Evolutionary conservation across 2,888 invertebrate genomes (phyloP).

Genomic region (Unio delphinus): DNA sequence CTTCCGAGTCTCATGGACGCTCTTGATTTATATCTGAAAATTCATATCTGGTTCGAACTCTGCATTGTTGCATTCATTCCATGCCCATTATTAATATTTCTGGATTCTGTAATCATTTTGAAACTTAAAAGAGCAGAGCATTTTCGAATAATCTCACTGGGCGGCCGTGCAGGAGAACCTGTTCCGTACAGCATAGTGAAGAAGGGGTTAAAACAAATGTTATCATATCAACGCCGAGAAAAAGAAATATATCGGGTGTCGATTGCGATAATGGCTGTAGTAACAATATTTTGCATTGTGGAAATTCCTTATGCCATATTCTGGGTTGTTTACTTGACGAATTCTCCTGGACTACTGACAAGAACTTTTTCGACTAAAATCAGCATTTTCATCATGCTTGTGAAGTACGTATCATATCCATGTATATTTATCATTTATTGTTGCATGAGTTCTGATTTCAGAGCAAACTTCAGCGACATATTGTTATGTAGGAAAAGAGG

Average conservation of each 20-base stretch:
- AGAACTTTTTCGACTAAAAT: conserved; percentile 11
- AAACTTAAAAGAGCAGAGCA: conserved; percentile 16
- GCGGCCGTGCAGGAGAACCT: not conserved
- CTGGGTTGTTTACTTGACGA: conserved; percentile 17
- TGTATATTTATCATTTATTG: conserved; percentile 24
- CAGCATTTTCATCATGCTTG: conserved; percentile 19
- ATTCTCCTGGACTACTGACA: conserved; percentile 20
- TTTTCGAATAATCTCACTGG: conserved; percentile 7
- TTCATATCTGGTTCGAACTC: conserved; percentile 25
- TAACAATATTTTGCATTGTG: conserved; percentile 28
- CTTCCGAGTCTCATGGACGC: conserved; percentile 4
- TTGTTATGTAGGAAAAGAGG: too few species aligned
- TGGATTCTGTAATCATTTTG: conserved; percentile 23
- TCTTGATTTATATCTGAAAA: conserved; percentile 3
- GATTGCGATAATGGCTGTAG: conserved; percentile 18
- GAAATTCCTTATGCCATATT: conserved; percentile 28
- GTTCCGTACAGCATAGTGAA: not conserved
- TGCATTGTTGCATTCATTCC: conserved; percentile 23
- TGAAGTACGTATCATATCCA: conserved; percentile 26
- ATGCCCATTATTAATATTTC: conserved; percentile 27
- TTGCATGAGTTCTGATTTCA: conserved; percentile 25
- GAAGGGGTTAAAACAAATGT: not conserved
- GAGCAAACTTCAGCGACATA: conserved; percentile 9
- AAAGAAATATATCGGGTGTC: not conserved
- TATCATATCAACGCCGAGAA: not conserved